A percentile compares a stretch with the other conserved stretches of the same genome.
Evolutionary conservation across 2,888 invertebrate genomes (phyloP).

Genomic region (Melinaea marsaeus): DNA sequence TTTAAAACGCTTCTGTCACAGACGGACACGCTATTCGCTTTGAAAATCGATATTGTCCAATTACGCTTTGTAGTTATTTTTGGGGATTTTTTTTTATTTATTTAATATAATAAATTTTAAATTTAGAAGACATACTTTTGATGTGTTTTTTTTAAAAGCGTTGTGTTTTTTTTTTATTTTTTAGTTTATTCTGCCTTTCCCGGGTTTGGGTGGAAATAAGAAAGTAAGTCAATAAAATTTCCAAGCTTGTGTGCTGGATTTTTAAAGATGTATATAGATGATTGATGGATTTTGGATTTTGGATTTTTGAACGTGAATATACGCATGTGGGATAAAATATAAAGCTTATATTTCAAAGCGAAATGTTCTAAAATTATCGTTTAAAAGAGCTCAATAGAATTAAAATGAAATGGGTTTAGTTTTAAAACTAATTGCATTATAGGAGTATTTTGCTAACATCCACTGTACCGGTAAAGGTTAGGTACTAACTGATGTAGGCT

Average conservation of each 20-base stretch:
- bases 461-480: conserved; percentile 1
- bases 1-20: not conserved
- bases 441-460: conserved; percentile 20
- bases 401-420: conserved; percentile 7
- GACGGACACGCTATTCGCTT: conserved; percentile 1
- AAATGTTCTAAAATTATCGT: not conserved
- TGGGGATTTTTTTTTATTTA: conserved; percentile 11
- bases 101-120: not conserved
- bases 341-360: not conserved
- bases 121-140: not conserved
- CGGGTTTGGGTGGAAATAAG: conserved; percentile 66
- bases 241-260: conserved; percentile 55
- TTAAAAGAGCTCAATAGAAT: not conserved
- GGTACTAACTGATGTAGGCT: not conserved
- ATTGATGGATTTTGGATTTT: conserved; percentile 17
- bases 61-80: conserved; percentile 5
- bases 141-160: conserved; percentile 23
- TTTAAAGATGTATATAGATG: conserved; percentile 31
- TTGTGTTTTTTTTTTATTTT: conserved; percentile 59
- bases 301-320: conserved; percentile 25
- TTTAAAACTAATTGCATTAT: conserved; percentile 27
- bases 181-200: conserved; percentile 71
- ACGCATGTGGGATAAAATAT: conserved; percentile 1
- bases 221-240: conserved; percentile 66
- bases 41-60: not conserved